These are phyloP conservation scores for Odontothrips loti DNA, from an alignment of 2,888 invertebrate genomes.

Conservation along the genomic window DNA sequence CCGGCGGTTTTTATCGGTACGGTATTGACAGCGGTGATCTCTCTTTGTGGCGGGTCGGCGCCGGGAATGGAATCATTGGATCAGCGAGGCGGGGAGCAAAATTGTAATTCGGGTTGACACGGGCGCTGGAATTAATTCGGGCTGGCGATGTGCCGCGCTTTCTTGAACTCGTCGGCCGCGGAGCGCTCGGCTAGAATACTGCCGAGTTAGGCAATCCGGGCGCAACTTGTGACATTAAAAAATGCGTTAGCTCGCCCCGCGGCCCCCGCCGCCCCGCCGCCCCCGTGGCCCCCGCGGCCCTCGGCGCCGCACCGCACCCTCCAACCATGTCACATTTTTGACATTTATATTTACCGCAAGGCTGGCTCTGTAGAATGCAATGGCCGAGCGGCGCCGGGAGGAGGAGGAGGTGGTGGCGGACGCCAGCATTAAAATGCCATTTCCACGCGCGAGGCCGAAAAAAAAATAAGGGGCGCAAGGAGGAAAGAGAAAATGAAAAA, in stretches of 20 bases:
- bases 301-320: neutral
- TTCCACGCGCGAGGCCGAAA: neutral
- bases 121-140: neutral
- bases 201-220: neutral
- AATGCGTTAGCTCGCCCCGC: neutral
- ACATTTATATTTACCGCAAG: conserved; percentile 26
- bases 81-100: neutral
- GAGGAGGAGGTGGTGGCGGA: neutral
- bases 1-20: too few species aligned
- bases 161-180: too few species aligned
- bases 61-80: too few species aligned
- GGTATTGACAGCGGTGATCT: too few species aligned
- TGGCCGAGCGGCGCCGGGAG: neutral
- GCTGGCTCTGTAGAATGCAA: conserved; percentile 24
- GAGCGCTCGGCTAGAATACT: too few species aligned
- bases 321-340: conserved; percentile 22
- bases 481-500: conserved; percentile 20
- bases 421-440: conserved; percentile 19
- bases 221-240: conserved; percentile 3
- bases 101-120: neutral
- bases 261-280: neutral
- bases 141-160: too few species aligned
- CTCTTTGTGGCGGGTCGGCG: too few species aligned
- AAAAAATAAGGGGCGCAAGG: neutral
- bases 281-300: neutral